Evolutionary conservation across 2,888 invertebrate genomes (phyloP).

Genomic region (Cremastinae sp.): DNA sequence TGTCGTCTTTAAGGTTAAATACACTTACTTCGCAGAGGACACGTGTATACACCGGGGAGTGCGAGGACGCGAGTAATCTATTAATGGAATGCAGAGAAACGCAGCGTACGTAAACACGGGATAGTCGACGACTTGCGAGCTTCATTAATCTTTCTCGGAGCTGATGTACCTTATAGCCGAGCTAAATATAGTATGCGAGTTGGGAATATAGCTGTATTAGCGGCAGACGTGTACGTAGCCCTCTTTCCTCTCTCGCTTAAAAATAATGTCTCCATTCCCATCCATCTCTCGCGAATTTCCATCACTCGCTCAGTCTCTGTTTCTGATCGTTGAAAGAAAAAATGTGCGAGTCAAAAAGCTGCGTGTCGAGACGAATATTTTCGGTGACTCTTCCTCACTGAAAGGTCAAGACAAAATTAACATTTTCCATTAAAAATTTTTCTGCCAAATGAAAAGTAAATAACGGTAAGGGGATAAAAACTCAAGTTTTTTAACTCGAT

Average conservation of each 20-base stretch:
- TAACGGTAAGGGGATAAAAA: too few relatives aligned
- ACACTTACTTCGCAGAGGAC: slow-evolving; percentile 12
- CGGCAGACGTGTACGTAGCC: slow-evolving; percentile 2
- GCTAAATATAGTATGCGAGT: slow-evolving; percentile 24
- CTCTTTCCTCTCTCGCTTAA: slow-evolving; percentile 1
- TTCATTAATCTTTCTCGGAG: slow-evolving; percentile 70
- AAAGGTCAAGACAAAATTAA: too few relatives aligned
- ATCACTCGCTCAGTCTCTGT: slow-evolving; percentile 37
- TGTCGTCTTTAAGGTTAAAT: slow-evolving; percentile 46
- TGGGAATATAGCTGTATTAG: slow-evolving; percentile 23
- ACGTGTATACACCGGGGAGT: slow-evolving; percentile 11
- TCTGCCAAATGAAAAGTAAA: too few relatives aligned
- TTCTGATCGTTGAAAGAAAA: slow-evolving; percentile 17
- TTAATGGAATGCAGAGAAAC: slow-evolving; percentile 70
- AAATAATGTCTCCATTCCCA: slow-evolving; percentile 13
- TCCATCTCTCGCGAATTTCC: slow-evolving; percentile 1
- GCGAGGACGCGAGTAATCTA: slow-evolving; percentile 64
- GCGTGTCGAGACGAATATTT: too few relatives aligned
- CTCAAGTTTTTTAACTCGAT: not conserved
- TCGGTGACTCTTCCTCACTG: too few relatives aligned
- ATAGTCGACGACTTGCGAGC: slow-evolving; percentile 66
- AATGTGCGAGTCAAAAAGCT: too few relatives aligned
- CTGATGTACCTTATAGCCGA: slow-evolving; percentile 48
- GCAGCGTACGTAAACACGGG: slow-evolving; percentile 10
- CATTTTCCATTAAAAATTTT: too few relatives aligned